Conservation (phyloP, 2,888 invertebrate genomes). For the Drosophila robusta region DNA sequence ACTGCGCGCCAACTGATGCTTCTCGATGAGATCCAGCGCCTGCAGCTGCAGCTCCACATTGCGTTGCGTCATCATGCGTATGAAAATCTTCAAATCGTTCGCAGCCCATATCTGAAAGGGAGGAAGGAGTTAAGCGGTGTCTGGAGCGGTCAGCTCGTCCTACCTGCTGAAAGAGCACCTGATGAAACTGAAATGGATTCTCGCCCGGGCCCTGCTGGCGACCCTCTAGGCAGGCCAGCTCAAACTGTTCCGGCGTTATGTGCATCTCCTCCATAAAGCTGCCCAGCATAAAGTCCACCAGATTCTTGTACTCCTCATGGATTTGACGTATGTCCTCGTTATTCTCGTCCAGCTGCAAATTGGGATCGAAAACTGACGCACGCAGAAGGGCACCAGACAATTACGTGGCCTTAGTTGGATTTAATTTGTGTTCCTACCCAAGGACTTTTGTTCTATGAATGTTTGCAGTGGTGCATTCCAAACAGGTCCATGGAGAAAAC, state of each 20-base stretch:
- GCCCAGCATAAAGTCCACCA: slow-evolving; percentile 95
- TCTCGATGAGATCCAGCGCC: slow-evolving; percentile 93
- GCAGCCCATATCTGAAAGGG: slow-evolving; percentile 92
- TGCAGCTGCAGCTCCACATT: slow-evolving; percentile 96
- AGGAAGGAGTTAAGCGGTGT: not conserved
- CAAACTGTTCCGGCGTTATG: slow-evolving; percentile 94
- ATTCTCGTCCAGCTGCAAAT: slow-evolving; percentile 87
- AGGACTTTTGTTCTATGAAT: slow-evolving; percentile 96
- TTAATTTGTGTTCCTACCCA: slow-evolving; percentile 87
- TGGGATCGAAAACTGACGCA: slow-evolving; percentile 93
- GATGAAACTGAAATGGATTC: slow-evolving; percentile 87
- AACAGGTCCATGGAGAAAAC: slow-evolving; percentile 95
- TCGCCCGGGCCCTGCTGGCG: slow-evolving; percentile 81
- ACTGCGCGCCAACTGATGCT: slow-evolving; percentile 88
- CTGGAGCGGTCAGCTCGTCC: not conserved
- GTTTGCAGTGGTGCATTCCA: slow-evolving; percentile 96
- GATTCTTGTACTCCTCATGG: slow-evolving; percentile 94
- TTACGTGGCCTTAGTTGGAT: not conserved
- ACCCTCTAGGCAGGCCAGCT: slow-evolving; percentile 89
- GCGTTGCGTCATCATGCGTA: slow-evolving; percentile 96
- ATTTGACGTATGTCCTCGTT: slow-evolving; percentile 91
- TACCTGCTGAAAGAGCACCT: slow-evolving; percentile 87
- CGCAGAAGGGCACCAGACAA: not conserved
- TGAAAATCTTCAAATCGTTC: slow-evolving; percentile 95
- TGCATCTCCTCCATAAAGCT: slow-evolving; percentile 97